These are phyloP conservation scores for Empidonax alnorum DNA, from an alignment of 2,113 vertebrate species.

Conservation along the genomic window DNA sequence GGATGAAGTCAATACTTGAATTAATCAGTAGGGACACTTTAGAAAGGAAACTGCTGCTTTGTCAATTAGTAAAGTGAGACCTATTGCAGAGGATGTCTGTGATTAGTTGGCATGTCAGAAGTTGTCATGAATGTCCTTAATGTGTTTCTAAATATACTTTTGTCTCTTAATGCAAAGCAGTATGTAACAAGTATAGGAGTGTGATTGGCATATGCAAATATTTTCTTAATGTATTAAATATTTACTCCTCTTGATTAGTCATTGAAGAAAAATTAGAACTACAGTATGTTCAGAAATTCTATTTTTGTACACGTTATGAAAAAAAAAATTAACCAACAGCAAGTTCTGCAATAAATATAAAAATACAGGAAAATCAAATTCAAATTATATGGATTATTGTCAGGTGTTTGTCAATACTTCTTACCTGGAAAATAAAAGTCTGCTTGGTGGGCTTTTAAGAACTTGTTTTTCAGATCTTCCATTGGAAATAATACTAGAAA, in stretches of 20 bases:
- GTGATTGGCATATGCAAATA: slow-evolving; percentile 11
- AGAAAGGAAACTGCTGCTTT: not conserved
- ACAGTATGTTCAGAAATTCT: not conserved
- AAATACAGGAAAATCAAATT: not conserved
- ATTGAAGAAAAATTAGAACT: not conserved
- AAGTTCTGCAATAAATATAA: not conserved
- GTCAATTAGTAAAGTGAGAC: not conserved
- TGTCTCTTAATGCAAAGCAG: not conserved
- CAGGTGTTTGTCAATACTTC: not conserved
- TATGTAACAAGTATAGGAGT: not conserved
- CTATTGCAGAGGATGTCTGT: not conserved
- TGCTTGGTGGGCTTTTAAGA: not conserved
- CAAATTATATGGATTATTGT: not conserved
- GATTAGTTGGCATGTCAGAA: not conserved
- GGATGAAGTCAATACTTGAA: not conserved
- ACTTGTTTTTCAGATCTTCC: not conserved
- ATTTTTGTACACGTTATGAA: not conserved
- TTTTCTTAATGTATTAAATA: not conserved
- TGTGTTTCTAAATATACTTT: not conserved
- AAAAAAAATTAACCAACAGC: not conserved
- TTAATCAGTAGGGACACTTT: not conserved
- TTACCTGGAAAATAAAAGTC: not conserved
- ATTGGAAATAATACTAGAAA: not conserved
- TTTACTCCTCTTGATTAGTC: not conserved
- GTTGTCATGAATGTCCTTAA: not conserved